phyloP scores from a whole-genome alignment of 2,888 invertebrate species.

The Drosophila aldrichi region DNA sequence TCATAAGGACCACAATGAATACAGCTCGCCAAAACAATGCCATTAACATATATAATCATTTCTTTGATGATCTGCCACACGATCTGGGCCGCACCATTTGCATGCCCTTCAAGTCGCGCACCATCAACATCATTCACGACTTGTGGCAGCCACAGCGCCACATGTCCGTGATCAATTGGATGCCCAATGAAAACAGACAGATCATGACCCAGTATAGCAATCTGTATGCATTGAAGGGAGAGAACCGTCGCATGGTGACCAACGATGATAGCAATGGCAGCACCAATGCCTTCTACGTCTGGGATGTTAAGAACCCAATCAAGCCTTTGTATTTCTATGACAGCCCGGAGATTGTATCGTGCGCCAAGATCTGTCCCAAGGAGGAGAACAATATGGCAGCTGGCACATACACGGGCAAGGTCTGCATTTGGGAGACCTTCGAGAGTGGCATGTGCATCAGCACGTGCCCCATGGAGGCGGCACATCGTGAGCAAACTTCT shows the following conservation, averaged over 20 bases:
- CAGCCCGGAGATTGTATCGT: slow-evolving; percentile 89
- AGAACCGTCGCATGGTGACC: slow-evolving; percentile 25
- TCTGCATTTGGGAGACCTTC: slow-evolving; percentile 93
- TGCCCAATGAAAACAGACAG: slow-evolving; percentile 86
- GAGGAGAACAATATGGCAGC: slow-evolving; percentile 91
- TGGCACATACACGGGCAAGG: slow-evolving; percentile 90
- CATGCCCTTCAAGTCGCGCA: slow-evolving; percentile 87
- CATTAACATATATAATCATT: slow-evolving; percentile 92
- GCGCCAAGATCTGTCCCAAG: slow-evolving; percentile 94
- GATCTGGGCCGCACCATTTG: slow-evolving; percentile 85
- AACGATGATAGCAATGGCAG: slow-evolving; percentile 33
- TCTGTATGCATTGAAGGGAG: slow-evolving; percentile 25
- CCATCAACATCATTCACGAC: slow-evolving; percentile 90
- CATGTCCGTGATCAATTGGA: slow-evolving; percentile 88
- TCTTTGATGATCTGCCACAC: slow-evolving; percentile 87
- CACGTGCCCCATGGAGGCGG: slow-evolving; percentile 91
- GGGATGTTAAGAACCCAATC: slow-evolving; percentile 81
- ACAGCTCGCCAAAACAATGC: slow-evolving; percentile 89
- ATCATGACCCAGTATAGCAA: slow-evolving; percentile 76
- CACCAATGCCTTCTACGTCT: slow-evolving; percentile 75
- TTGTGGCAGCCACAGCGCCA: slow-evolving; percentile 85
- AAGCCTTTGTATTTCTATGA: slow-evolving; percentile 90
- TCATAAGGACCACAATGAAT: slow-evolving; percentile 59
- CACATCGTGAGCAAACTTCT: slow-evolving; percentile 93
- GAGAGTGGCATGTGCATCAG: slow-evolving; percentile 91